phyloP scores from a whole-genome alignment of 2,888 invertebrate genomes.

The Drosophila paramelanica region DNA sequence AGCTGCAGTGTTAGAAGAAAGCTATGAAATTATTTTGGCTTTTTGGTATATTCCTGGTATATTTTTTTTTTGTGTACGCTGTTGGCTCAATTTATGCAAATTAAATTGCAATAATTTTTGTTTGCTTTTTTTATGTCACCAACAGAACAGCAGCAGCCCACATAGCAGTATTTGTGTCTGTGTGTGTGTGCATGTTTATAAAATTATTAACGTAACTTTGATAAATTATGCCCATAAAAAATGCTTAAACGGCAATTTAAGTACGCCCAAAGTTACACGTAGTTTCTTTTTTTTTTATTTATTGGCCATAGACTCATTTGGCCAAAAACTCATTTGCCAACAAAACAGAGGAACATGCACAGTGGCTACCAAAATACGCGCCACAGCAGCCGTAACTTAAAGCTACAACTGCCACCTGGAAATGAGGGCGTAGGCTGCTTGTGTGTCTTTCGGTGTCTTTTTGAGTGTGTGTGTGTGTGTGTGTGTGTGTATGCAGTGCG shows the following conservation, averaged over 20 bases:
- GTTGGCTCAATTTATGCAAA: slow-evolving; percentile 75
- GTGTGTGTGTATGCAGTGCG: slow-evolving; percentile 49
- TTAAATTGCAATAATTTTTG: slow-evolving; percentile 78
- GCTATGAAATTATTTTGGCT: slow-evolving; percentile 70
- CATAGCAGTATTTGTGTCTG: slow-evolving; percentile 21
- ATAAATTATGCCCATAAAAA: slow-evolving; percentile 79
- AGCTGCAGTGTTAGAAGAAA: slow-evolving; percentile 63
- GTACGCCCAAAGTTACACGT: slow-evolving; percentile 71
- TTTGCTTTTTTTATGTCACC: slow-evolving; percentile 58
- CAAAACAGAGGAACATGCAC: slow-evolving; percentile 56
- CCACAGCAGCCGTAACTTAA: slow-evolving; percentile 46
- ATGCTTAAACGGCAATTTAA: slow-evolving; percentile 70
- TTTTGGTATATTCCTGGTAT: slow-evolving; percentile 61
- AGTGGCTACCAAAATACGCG: slow-evolving; percentile 74
- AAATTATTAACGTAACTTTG: slow-evolving; percentile 78
- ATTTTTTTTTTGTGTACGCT: slow-evolving; percentile 34
- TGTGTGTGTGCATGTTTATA: slow-evolving; percentile 42
- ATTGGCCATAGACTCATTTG: slow-evolving; percentile 74
- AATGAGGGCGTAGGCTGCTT: slow-evolving; percentile 40
- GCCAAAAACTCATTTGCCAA: slow-evolving; percentile 62
- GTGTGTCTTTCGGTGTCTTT: background rate
- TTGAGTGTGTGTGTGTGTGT: slow-evolving; percentile 1
- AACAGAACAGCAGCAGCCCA: slow-evolving; percentile 43
- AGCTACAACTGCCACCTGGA: slow-evolving; percentile 40
- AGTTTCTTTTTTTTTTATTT: slow-evolving; percentile 52